Evolutionary conservation across 1,140 invertebrate species (phyloP).

Genomic region (Microplitis mediator): DNA sequence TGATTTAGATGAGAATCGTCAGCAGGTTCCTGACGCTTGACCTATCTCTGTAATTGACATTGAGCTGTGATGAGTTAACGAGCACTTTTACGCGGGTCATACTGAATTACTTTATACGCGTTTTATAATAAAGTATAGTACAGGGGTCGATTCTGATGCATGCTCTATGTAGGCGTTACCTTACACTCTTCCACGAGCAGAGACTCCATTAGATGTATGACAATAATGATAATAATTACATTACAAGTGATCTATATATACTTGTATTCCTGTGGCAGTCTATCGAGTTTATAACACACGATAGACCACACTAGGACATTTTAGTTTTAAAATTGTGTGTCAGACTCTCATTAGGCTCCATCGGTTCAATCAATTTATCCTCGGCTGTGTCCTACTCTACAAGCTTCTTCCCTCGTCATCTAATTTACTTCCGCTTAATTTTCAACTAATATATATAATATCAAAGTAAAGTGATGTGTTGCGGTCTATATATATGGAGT

Average conservation of each 20-base stretch:
- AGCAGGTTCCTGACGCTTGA: conserved; percentile 3
- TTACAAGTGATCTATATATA: not conserved
- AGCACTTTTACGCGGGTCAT: conserved; percentile 13
- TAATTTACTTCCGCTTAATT: too few species aligned
- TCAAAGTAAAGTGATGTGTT: too few species aligned
- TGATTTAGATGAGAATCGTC: not conserved
- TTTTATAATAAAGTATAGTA: not conserved
- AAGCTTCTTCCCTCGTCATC: not conserved
- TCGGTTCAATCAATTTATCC: conserved; percentile 23
- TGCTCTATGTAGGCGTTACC: not conserved
- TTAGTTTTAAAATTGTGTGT: conserved; percentile 22
- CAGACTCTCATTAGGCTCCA: conserved; percentile 24
- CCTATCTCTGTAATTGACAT: conserved; percentile 24
- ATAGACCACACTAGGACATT: not conserved
- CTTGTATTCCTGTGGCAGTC: not conserved
- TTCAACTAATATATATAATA: too few species aligned
- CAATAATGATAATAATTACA: not conserved
- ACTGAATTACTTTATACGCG: conserved; percentile 1
- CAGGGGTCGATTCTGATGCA: conserved; percentile 17
- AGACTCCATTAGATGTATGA: not conserved
- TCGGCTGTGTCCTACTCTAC: not conserved
- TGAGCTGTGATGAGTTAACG: conserved; percentile 24
- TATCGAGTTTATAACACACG: not conserved
- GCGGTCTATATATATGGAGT: too few species aligned
- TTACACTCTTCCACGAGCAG: not conserved